Base-by-base conservation (phyloP, 53 echinoderm and acorn worm species). In the Glandiceps talaboti region DNA sequence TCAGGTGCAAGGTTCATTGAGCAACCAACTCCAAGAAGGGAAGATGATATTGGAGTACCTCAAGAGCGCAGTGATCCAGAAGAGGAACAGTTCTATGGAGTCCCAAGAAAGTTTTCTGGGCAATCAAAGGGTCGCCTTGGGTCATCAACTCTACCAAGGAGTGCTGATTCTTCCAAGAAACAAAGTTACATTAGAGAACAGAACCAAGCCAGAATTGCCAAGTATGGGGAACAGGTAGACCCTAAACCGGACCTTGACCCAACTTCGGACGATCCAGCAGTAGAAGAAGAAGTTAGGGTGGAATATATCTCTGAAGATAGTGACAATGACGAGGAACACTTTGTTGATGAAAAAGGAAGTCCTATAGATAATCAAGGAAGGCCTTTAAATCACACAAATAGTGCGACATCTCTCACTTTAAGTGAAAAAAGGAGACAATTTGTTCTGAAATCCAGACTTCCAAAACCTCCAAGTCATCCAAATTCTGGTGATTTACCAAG, bases 231-330 rank as follows among this genome's bases (percentile, higher is more conserved):
- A 20, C 6, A 45, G 20, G 64, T 6, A 20, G 20, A 6, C 6
- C 6, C 1, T 10, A n/a, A n/a, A 14, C 27, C 29, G 12, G 1
- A 1, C 6, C 29, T 6, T n/a, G 29, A 10, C 76, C 29, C 76
- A 14, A 10, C 29, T 26, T 26, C 27, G 1, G 27, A 75, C 26
- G 27, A n/a, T 10, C 27, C 29, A 14, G 27, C 27, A 20, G 87
- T 88, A 31, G 87, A 81, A 32, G 87, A 90, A 31, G 87, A 81
- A 32, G 90, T 95, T 1, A 80, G 88, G 26, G 95, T 95, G 25
- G 88, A 88, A 26, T 95, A 95, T 77, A 95, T 95, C 33, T 95
- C 95, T 33, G 97, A 93, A 80, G 97, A 97, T 33, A 93, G 93
- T 75, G 93, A 85, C 12, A 93, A 97, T 82, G 97, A 97, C 75